Conservation (phyloP, 2,888 invertebrate genomes). For the Andrena marginata region DNA sequence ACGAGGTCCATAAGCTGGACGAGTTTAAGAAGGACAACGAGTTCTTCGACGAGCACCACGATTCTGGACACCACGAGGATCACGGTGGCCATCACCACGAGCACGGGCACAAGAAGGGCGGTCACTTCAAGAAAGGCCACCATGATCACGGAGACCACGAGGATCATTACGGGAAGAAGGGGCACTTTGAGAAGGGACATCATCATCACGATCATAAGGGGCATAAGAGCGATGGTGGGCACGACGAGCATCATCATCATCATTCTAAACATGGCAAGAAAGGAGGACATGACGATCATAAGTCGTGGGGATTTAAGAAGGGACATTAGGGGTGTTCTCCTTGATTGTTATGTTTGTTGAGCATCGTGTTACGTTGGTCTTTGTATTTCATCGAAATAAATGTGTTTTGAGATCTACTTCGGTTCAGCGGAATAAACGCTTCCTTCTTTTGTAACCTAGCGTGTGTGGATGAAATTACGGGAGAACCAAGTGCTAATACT, state of each 20-base stretch:
- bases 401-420: conserved; percentile 6
- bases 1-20: conserved; percentile 93
- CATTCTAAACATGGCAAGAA: conserved; percentile 91
- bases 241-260: conserved; percentile 91
- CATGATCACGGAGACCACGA: conserved; percentile 91
- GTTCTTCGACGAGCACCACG: conserved; percentile 94
- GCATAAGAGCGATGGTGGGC: conserved; percentile 92
- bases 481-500: too few relatives aligned
- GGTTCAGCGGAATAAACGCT: not conserved
- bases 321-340: conserved; percentile 77
- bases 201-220: conserved; percentile 93
- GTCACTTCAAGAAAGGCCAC: conserved; percentile 93
- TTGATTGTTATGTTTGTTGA: conserved; percentile 60
- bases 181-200: conserved; percentile 92
- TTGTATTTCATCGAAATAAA: conserved; percentile 60
- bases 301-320: conserved; percentile 90
- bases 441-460: not conserved
- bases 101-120: conserved; percentile 93
- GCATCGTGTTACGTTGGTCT: conserved; percentile 41
- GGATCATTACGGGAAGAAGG: conserved; percentile 93
- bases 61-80: conserved; percentile 92
- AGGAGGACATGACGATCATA: conserved; percentile 92
- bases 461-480: not conserved
- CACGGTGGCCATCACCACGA: conserved; percentile 93
- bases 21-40: conserved; percentile 95